These are phyloP conservation scores for Lacerta viridis DNA, from an alignment of 2,797 vertebrate species.

Conservation along the genomic window DNA sequence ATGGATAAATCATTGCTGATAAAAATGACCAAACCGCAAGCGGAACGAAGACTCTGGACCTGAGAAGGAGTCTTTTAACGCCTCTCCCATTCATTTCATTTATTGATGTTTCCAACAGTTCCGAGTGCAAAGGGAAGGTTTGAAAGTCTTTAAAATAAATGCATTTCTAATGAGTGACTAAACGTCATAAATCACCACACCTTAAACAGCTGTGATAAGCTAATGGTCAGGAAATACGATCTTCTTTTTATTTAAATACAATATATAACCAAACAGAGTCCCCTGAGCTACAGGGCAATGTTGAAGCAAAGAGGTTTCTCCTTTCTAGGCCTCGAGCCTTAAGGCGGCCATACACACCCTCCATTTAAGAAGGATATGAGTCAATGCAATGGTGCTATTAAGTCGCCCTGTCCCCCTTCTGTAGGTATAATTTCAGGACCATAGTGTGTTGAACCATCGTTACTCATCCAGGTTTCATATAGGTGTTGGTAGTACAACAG, in stretches of 20 bases:
- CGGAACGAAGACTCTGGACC: slow-evolving; percentile 43
- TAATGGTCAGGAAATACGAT: neutral
- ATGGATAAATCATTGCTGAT: slow-evolving; percentile 55
- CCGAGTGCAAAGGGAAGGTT: slow-evolving; percentile 42
- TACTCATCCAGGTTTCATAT: neutral
- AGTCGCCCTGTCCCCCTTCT: neutral
- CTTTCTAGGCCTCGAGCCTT: neutral
- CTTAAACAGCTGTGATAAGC: neutral
- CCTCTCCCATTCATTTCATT: slow-evolving; percentile 34
- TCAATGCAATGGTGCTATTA: neutral
- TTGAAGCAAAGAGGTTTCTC: neutral
- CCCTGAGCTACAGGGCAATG: neutral
- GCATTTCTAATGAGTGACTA: slow-evolving; percentile 32
- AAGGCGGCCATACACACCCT: neutral
- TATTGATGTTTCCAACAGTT: slow-evolving; percentile 41
- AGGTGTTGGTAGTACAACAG: neutral
- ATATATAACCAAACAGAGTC: fast-evolving
- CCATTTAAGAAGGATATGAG: neutral
- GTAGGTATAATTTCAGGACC: neutral
- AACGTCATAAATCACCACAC: slow-evolving; percentile 26
- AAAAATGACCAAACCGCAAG: slow-evolving; percentile 48
- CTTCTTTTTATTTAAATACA: slow-evolving; percentile 23
- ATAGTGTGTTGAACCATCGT: neutral
- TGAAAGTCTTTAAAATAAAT: slow-evolving; percentile 45
- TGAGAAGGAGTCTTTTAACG: slow-evolving; percentile 12